Base-by-base conservation (phyloP, 2,888 invertebrate species). In the Plusia festucae region DNA sequence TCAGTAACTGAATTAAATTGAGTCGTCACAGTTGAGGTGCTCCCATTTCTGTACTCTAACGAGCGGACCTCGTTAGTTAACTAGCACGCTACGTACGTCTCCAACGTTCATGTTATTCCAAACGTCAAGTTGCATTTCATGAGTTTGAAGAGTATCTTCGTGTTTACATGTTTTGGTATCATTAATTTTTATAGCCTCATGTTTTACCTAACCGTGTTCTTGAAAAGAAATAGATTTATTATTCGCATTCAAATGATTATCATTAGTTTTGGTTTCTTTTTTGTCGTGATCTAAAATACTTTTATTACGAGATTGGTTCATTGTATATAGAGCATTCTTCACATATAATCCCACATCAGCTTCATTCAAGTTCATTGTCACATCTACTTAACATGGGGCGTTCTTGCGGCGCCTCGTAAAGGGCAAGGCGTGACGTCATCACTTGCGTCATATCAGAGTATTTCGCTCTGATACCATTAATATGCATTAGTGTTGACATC, bases 281-380 rank as follows among this genome's bases (percentile, higher is more conserved):
- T 40, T 40, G n/a, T 40, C 40, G 3, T 34, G 5, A n/a, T n/a
- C 40, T 5, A 40, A 40, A n/a, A n/a, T 6, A 40, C 2, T 40
- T 40, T 40, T n/a, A n/a, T 40, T n/a, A 40, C n/a, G 13, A 13
- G 1, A n/a, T 40, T 15, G 15, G 40, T n/a, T n/a, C 0, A n/a
- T n/a, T n/a, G 15, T 40, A 40, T 0, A 5, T 2, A 34, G 13
- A 18, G 46, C 8, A 18, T 18, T 8, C 18, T 16, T 9, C 9
- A 46, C 24, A 51, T n/a, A 49, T 65, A 56, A 56, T 53, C 46
- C 51, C 20, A 46, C 34, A 65, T 64, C 34, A 53, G 30, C 46
- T 49, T 59, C 7, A 53, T 72, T 73, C 88, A 86, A 87, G 88
- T 88, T 88, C 88, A 88, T 76, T 85, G 85, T 77, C 83, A 77